Conservation (phyloP, 2,797 vertebrate species). For the Cyprinodon diabolis region DNA sequence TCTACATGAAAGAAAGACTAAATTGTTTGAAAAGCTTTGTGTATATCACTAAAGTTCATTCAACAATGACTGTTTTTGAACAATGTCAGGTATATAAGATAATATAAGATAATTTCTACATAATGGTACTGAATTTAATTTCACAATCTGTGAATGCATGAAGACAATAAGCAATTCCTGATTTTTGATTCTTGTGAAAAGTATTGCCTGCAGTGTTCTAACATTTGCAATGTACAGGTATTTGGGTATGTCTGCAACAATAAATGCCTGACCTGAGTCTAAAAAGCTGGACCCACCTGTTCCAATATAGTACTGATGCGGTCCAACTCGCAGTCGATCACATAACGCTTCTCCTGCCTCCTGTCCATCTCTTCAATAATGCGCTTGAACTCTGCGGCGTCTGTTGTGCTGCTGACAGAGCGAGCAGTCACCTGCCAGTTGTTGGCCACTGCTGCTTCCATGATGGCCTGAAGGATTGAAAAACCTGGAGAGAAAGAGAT, state of each 20-base stretch:
- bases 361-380: conserved; percentile 99
- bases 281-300: conserved; percentile 83
- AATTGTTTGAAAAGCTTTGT: not conserved
- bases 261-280: not conserved
- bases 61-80: not conserved
- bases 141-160: not conserved
- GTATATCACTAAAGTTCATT: not conserved
- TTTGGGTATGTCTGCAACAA: conserved; percentile 3
- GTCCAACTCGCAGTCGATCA: conserved; percentile 97
- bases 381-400: conserved; percentile 93
- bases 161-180: not conserved
- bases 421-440: conserved; percentile 99
- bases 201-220: not conserved
- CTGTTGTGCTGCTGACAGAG: conserved; percentile 95
- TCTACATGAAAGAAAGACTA: not conserved
- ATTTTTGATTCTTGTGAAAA: not conserved
- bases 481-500: conserved; percentile 84
- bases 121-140: not conserved
- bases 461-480: conserved; percentile 98
- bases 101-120: not conserved
- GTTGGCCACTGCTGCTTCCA: conserved; percentile 98
- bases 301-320: conserved; percentile 98
- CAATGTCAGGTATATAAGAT: not conserved
- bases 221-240: conserved; percentile 2
- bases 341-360: conserved; percentile 95